These are phyloP conservation scores for Sialia sialis DNA, from an alignment of 2,113 vertebrate species.

Conservation along the genomic window DNA sequence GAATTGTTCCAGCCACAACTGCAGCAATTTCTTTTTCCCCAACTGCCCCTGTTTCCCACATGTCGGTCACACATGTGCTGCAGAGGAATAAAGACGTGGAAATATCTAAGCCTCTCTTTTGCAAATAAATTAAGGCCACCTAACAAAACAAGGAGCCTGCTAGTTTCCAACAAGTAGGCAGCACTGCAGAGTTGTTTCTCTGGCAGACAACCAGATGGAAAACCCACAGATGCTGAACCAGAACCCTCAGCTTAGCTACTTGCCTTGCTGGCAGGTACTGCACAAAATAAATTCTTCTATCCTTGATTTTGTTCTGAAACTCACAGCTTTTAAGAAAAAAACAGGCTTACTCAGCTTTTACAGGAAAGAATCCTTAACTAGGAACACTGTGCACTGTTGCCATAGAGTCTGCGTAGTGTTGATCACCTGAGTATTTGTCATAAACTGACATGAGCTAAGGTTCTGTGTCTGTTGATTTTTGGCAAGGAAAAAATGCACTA, in stretches of 20 bases:
- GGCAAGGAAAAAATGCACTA: constrained; percentile 72
- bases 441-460: constrained; percentile 74
- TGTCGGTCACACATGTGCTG: not conserved
- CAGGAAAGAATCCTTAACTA: constrained; percentile 63
- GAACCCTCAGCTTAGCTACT: not conserved
- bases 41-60: not conserved
- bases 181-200: not conserved
- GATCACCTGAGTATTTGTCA: constrained; percentile 80
- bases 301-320: constrained; percentile 25
- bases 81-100: constrained; percentile 27
- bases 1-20: not conserved
- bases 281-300: constrained; percentile 59
- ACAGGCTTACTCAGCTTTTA: constrained; percentile 51
- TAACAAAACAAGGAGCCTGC: constrained; percentile 62
- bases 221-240: constrained; percentile 15
- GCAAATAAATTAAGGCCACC: constrained; percentile 71
- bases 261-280: constrained; percentile 61
- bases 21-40: not conserved
- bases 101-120: constrained; percentile 32
- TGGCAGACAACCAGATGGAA: not conserved
- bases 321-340: not conserved
- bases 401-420: constrained; percentile 54
- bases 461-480: constrained; percentile 69
- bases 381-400: constrained; percentile 61
- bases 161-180: constrained; percentile 41